phyloP scores from a whole-genome alignment of 2,113 vertebrate species.

The Hemiscyllium ocellatum region DNA sequence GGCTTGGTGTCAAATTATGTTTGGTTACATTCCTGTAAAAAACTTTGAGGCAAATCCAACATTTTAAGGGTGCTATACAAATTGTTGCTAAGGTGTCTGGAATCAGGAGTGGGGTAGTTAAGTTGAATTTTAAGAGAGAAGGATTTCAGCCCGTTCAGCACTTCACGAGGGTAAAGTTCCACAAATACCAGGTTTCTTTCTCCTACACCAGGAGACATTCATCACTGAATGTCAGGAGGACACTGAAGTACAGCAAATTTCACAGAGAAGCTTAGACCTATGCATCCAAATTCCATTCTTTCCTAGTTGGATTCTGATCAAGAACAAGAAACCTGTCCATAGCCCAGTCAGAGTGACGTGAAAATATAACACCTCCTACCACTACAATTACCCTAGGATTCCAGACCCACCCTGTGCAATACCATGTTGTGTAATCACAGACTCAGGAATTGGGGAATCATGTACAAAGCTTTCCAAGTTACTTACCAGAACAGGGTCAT shows the following conservation, averaged over 20 bases:
- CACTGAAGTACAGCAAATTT: too few relatives aligned
- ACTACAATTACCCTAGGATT: not conserved
- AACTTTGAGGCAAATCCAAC: not conserved
- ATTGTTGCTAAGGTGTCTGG: not conserved
- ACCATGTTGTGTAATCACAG: not conserved
- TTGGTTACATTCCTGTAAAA: not conserved
- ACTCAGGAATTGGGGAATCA: not conserved
- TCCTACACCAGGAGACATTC: not conserved
- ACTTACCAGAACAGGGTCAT: not conserved
- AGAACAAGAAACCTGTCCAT: not conserved
- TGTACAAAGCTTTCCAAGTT: not conserved
- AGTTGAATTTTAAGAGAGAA: not conserved
- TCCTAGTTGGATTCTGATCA: not conserved
- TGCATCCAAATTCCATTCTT: not conserved
- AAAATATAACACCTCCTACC: not conserved
- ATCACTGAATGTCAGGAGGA: not conserved
- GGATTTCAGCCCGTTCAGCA: not conserved
- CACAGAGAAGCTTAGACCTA: not conserved
- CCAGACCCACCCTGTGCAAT: not conserved
- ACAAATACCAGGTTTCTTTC: not conserved
- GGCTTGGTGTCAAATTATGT: not conserved
- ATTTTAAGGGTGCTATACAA: not conserved
- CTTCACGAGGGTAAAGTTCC: not conserved
- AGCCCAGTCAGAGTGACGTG: not conserved
- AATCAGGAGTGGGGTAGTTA: not conserved